Conservation (phyloP, 2,113 vertebrate species). For the Pituophis catenifer region DNA sequence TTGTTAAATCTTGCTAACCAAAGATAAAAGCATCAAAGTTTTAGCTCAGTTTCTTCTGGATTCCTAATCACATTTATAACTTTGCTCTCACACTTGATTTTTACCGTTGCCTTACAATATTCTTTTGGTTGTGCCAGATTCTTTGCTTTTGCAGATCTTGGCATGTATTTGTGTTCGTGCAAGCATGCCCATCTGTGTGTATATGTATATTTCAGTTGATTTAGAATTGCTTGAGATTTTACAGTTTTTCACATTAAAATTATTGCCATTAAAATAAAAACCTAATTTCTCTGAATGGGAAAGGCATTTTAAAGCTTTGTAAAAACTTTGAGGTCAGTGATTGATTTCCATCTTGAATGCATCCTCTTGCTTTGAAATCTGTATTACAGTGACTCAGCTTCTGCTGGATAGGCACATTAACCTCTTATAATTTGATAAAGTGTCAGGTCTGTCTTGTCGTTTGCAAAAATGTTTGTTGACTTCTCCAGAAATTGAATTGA, state of each 20-base stretch:
- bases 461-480: not conserved
- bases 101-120: not conserved
- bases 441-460: too few relatives aligned
- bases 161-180: not conserved
- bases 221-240: not conserved
- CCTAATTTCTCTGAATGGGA: not conserved
- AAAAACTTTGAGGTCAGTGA: not conserved
- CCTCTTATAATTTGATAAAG: not conserved
- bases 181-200: not conserved
- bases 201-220: not conserved
- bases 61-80: not conserved
- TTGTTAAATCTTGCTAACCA: not conserved
- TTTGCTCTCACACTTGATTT: not conserved
- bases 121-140: not conserved
- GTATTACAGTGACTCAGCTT: not conserved
- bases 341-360: not conserved
- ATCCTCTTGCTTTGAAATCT: not conserved
- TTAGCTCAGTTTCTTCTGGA: not conserved
- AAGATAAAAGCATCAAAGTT: not conserved
- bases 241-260: not conserved
- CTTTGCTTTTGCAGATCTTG: not conserved
- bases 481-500: not conserved
- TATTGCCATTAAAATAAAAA: not conserved
- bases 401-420: not conserved
- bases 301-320: not conserved